These are phyloP conservation scores for Onchidella celtica DNA, from an alignment of 2,888 invertebrate genomes.

Conservation along the genomic window DNA sequence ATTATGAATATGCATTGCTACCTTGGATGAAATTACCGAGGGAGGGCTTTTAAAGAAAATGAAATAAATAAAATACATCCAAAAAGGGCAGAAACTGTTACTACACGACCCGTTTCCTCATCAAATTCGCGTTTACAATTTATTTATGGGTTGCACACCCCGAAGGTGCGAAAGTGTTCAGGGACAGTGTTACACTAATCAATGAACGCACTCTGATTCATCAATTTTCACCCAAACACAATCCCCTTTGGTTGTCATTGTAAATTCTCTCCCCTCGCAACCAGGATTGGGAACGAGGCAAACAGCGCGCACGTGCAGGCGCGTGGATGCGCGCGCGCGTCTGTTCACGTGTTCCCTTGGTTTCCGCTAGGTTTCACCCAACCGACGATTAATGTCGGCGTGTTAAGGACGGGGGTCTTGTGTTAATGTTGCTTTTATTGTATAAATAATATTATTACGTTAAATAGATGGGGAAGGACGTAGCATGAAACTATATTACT, in stretches of 20 bases:
- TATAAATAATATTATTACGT: no score
- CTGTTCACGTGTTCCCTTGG: conserved; percentile 21
- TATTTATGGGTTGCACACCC: not conserved
- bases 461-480: no score
- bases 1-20: no score
- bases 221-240: conserved; percentile 20
- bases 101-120: no score
- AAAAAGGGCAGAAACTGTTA: no score
- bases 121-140: conserved; percentile 26
- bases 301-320: conserved; percentile 22
- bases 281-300: not conserved
- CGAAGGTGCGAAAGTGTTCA: conserved; percentile 12
- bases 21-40: no score
- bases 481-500: no score
- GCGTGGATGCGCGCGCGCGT: not conserved
- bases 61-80: no score
- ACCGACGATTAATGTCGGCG: no score
- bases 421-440: no score
- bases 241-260: conserved; percentile 15
- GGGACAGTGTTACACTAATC: not conserved
- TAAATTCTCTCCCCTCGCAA: conserved; percentile 23
- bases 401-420: not conserved
- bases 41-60: no score
- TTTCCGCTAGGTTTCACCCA: conserved; percentile 5
- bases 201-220: conserved; percentile 36